phyloP scores from a whole-genome alignment of 2,113 vertebrate species.

The Butorides virescens region DNA sequence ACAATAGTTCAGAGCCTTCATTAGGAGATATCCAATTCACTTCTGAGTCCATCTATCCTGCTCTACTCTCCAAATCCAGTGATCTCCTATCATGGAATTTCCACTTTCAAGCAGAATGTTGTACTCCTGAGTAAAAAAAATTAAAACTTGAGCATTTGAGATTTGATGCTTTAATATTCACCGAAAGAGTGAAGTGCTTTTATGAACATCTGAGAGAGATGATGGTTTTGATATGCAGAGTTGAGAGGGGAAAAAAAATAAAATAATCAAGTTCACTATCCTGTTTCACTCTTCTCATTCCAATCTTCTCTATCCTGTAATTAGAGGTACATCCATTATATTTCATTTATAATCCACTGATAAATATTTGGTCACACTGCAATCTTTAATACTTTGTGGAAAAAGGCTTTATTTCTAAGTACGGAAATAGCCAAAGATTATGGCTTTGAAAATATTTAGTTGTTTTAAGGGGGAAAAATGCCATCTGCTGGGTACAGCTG shows the following conservation, averaged over 20 bases:
- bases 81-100: not conserved
- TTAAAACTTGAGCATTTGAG: not conserved
- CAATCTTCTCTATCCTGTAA: not conserved
- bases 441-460: not conserved
- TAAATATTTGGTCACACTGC: not conserved
- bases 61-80: not conserved
- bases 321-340: not conserved
- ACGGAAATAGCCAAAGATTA: not conserved
- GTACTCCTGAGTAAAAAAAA: not conserved
- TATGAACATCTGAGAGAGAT: not conserved
- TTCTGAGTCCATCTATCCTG: not conserved
- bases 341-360: not conserved
- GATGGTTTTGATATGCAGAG: not conserved
- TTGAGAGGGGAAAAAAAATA: not conserved
- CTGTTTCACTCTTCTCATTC: not conserved
- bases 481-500: conserved; percentile 63
- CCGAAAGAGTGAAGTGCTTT: not conserved
- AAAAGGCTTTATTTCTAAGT: not conserved
- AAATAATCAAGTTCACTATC: not conserved
- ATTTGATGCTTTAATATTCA: not conserved
- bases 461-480: conserved; percentile 49
- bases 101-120: not conserved
- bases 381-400: not conserved
- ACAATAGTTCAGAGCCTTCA: not conserved
- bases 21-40: not conserved